phyloP scores from a whole-genome alignment of 2,797 vertebrate species.

The Anguilla obscura region DNA sequence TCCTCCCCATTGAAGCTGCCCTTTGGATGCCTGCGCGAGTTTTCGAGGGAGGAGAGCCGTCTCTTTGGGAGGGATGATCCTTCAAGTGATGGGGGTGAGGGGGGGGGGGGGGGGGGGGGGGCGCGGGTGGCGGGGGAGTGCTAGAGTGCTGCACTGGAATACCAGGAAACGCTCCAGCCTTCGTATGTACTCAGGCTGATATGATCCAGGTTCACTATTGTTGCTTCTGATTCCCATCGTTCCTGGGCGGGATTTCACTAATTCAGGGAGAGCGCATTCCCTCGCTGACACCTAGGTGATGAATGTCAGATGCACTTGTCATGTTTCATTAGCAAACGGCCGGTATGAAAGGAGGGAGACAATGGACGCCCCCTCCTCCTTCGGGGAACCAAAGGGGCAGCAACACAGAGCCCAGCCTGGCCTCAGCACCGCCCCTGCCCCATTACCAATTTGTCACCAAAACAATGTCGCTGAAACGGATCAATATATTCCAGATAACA shows the following conservation, averaged over 20 bases:
- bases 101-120: constrained; percentile 8
- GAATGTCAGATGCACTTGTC: constrained; percentile 43
- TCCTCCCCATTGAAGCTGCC: not conserved
- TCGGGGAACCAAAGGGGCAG: constrained; percentile 14
- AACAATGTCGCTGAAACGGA: not conserved
- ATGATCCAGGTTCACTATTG: constrained; percentile 19
- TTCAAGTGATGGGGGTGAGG: not conserved
- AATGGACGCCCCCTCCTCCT: not conserved
- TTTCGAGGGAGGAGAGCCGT: not conserved
- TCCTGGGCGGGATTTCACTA: not conserved
- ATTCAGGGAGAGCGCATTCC: not conserved
- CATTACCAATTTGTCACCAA: not conserved
- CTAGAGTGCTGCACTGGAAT: constrained; percentile 2
- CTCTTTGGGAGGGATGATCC: not conserved
- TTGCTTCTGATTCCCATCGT: constrained; percentile 22
- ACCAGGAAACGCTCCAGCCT: not conserved
- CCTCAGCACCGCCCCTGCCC: not conserved
- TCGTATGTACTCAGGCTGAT: constrained; percentile 10
- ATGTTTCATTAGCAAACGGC: constrained; percentile 37
- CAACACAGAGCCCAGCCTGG: not conserved
- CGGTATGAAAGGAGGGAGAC: not conserved
- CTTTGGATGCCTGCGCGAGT: not conserved
- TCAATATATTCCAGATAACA: not conserved
- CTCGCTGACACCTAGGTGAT: constrained; percentile 28
- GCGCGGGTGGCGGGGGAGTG: not conserved